Percentiles rank a stretch among this genome's conserved stretches.
Conservation (phyloP, 2,888 invertebrate species). For the Galerucella nymphaeae region DNA sequence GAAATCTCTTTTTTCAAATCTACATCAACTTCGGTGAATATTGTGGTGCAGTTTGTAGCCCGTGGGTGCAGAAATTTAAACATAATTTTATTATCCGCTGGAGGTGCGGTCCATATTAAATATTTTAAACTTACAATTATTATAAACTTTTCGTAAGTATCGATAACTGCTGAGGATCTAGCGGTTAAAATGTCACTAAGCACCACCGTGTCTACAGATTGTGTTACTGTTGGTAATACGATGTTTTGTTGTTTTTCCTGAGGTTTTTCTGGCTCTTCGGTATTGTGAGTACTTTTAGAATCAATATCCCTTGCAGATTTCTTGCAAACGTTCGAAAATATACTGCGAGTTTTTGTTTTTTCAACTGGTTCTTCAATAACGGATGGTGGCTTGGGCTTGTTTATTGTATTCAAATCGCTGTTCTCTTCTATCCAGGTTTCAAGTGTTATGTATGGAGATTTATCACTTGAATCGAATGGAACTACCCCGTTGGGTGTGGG, state of each 20-base stretch:
- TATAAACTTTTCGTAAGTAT: conserved; percentile 53
- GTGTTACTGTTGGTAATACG: conserved; percentile 36
- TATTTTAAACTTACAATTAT: conserved; percentile 55
- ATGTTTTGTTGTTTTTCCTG: background rate
- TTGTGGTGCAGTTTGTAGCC: conserved; percentile 52
- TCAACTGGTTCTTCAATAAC: conserved; percentile 37
- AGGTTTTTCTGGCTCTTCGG: conserved; percentile 20
- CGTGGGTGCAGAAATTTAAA: conserved; percentile 61
- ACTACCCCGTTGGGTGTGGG: conserved; percentile 54
- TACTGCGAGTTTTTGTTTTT: conserved; percentile 39
- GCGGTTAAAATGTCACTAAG: conserved; percentile 46
- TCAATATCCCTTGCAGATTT: conserved; percentile 29
- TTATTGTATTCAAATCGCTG: conserved; percentile 17
- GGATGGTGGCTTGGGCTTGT: background rate
- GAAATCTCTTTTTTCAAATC: conserved; percentile 47
- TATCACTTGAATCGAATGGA: conserved; percentile 48
- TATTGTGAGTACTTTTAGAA: background rate
- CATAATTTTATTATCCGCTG: conserved; percentile 48
- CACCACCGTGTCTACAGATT: conserved; percentile 49
- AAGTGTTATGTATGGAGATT: conserved; percentile 56
- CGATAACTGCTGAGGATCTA: conserved; percentile 33
- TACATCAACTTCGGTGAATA: conserved; percentile 52
- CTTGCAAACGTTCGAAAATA: conserved; percentile 43
- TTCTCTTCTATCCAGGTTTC: conserved; percentile 50
- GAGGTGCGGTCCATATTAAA: conserved; percentile 51